Conservation (phyloP, 1,140 invertebrate species). For the Hormaphis cornu region DNA sequence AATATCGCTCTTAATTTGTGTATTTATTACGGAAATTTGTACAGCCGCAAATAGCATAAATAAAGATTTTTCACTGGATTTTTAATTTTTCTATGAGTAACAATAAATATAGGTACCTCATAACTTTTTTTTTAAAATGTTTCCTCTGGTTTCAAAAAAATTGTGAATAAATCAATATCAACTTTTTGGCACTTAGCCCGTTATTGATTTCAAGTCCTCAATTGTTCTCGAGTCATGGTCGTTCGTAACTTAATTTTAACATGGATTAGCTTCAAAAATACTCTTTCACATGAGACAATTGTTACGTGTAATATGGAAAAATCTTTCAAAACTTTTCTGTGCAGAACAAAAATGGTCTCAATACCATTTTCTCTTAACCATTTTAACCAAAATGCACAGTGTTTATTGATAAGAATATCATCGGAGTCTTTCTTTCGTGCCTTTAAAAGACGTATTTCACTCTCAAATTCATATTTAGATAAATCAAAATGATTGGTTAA, state of each 20-base stretch:
- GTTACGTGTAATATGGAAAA: neutral
- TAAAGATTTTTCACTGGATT: too few relatives aligned
- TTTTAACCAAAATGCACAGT: neutral
- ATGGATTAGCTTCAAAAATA: neutral
- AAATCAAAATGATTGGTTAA: neutral
- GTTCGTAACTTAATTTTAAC: neutral
- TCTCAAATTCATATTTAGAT: neutral
- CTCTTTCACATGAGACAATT: neutral
- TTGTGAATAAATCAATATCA: too few relatives aligned
- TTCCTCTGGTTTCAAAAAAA: too few relatives aligned
- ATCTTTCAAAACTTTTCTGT: neutral
- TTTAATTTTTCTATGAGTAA: too few relatives aligned
- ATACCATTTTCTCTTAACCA: neutral
- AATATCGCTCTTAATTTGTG: too few relatives aligned
- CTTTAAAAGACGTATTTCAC: neutral
- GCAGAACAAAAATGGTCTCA: neutral
- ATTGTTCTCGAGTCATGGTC: neutral
- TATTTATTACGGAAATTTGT: too few relatives aligned
- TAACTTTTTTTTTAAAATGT: too few relatives aligned
- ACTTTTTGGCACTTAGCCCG: too few relatives aligned
- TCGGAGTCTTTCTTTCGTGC: neutral
- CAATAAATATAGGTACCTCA: too few relatives aligned
- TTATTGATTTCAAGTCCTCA: too few relatives aligned
- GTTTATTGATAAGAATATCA: neutral
- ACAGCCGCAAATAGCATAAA: too few relatives aligned